These are phyloP conservation scores for Volucella bombylans DNA, from an alignment of 2,888 invertebrate genomes.

Conservation along the genomic window DNA sequence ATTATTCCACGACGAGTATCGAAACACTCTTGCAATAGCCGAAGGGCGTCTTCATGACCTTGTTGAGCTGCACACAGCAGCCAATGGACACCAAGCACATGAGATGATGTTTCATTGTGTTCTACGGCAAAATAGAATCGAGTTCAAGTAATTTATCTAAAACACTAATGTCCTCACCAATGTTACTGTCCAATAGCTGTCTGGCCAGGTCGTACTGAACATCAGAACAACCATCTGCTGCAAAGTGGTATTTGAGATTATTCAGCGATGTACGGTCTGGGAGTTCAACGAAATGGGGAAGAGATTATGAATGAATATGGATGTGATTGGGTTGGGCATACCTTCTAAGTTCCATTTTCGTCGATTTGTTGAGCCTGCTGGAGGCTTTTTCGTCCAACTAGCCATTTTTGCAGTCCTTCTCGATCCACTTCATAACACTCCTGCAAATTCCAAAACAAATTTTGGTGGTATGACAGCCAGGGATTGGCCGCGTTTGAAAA, in stretches of 20 bases:
- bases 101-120: conserved; percentile 80
- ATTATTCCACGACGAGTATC: conserved; percentile 90
- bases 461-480: conserved; percentile 20
- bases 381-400: conserved; percentile 81
- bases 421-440: conserved; percentile 63
- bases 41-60: conserved; percentile 93
- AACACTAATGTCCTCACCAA: conserved; percentile 84
- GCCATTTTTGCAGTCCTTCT: conserved; percentile 78
- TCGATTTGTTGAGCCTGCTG: conserved; percentile 78
- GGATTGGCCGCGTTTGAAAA: conserved; percentile 22
- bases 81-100: conserved; percentile 93
- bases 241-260: conserved; percentile 86
- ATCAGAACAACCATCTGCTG: conserved; percentile 94
- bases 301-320: conserved; percentile 23
- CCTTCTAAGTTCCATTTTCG: conserved; percentile 82
- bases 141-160: background rate
- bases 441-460: conserved; percentile 59
- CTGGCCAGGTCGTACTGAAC: conserved; percentile 94
- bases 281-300: conserved; percentile 29
- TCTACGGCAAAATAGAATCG: conserved; percentile 74
- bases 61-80: conserved; percentile 95
- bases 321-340: conserved; percentile 63
- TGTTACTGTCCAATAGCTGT: conserved; percentile 90
- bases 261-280: conserved; percentile 82
- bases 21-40: conserved; percentile 84